A percentile compares a stretch with the other conserved stretches of the same genome.
Evolutionary conservation across 2,888 invertebrate genomes (phyloP).

Genomic region (Kuschelorhynchus macadamiae): DNA sequence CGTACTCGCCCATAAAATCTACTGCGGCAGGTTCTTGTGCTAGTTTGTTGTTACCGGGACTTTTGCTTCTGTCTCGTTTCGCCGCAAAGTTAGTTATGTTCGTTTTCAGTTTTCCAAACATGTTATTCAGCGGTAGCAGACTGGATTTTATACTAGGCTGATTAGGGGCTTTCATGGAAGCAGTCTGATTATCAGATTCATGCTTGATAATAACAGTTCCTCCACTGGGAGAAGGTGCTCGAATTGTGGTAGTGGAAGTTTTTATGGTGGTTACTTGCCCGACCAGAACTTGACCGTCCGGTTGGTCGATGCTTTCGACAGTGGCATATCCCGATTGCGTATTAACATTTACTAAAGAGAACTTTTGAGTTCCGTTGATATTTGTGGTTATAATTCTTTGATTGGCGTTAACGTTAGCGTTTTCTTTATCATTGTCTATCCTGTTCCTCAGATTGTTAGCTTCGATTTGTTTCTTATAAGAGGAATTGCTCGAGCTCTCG

Average conservation of each 20-base stretch:
- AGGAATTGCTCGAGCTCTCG: constrained; percentile 73
- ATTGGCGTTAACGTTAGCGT: constrained; percentile 50
- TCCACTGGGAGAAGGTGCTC: constrained; percentile 66
- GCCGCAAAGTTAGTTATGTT: constrained; percentile 62
- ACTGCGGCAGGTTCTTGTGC: constrained; percentile 47
- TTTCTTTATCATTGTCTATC: constrained; percentile 49
- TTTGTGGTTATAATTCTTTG: constrained; percentile 54
- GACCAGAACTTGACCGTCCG: constrained; percentile 26
- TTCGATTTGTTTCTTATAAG: constrained; percentile 52
- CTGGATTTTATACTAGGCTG: constrained; percentile 68
- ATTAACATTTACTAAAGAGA: constrained; percentile 64
- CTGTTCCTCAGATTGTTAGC: constrained; percentile 52
- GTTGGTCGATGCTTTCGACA: constrained; percentile 61
- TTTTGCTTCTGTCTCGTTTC: constrained; percentile 70
- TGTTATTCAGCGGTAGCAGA: constrained; percentile 78
- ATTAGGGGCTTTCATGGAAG: constrained; percentile 45
- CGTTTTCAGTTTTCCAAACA: constrained; percentile 79
- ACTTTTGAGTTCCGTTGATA: constrained; percentile 56
- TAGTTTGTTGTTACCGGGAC: constrained; percentile 63
- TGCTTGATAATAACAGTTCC: constrained; percentile 62
- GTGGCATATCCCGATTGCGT: constrained; percentile 66
- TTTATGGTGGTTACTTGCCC: constrained; percentile 23
- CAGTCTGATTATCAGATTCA: constrained; percentile 29
- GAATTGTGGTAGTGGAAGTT: constrained; percentile 47
- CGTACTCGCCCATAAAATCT: constrained; percentile 83